Percentiles rank a stretch among this genome's conserved stretches.
Conservation (phyloP, 1,140 invertebrate species). For the Lamellibrachia luymesi region DNA sequence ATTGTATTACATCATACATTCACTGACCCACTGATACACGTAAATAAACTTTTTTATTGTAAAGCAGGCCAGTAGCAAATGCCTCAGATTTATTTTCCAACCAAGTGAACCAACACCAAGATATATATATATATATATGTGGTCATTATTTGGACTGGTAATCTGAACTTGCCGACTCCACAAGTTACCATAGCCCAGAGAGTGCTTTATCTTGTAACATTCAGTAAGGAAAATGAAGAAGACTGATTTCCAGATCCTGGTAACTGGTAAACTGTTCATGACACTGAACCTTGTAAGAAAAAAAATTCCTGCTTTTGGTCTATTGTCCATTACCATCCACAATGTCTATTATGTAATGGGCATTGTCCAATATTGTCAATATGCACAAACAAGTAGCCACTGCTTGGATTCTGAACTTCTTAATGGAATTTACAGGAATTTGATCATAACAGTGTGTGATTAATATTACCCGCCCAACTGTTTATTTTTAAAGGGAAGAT, state of each 20-base stretch:
- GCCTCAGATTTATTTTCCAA: too few relatives aligned
- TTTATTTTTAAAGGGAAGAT: not conserved
- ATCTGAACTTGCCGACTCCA: too few relatives aligned
- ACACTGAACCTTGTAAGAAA: not conserved
- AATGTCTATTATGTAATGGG: not conserved
- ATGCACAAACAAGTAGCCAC: not conserved
- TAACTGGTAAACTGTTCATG: not conserved
- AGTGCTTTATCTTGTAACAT: too few relatives aligned
- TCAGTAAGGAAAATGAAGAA: not conserved
- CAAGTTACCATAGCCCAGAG: not conserved
- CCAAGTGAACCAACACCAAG: too few relatives aligned
- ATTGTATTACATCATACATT: too few relatives aligned
- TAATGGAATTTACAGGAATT: not conserved
- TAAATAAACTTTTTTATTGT: too few relatives aligned
- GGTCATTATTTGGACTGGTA: too few relatives aligned
- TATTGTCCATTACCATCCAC: not conserved
- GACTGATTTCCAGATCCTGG: not conserved
- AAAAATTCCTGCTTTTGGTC: not conserved
- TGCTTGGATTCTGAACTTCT: not conserved
- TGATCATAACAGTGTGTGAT: not conserved
- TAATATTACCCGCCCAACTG: not conserved
- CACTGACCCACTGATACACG: too few relatives aligned
- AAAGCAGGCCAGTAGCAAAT: too few relatives aligned
- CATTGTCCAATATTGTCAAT: not conserved
- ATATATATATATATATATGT: too few relatives aligned